A percentile compares a stretch with the other conserved stretches of the same genome.
Conservation (phyloP, 2,797 vertebrate genomes). For the Cottoperca gobio region DNA sequence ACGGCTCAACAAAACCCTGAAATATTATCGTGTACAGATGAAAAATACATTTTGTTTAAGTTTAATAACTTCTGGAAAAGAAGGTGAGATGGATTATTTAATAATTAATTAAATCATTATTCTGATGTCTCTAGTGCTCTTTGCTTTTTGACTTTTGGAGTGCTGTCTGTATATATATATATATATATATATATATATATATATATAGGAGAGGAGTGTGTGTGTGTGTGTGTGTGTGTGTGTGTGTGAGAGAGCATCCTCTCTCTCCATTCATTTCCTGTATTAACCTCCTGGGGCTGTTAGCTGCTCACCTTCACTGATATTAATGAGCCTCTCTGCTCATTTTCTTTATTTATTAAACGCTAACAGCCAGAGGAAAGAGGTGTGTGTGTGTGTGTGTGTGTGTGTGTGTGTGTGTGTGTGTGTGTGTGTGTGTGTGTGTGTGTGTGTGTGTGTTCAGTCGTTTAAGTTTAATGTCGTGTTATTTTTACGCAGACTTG, state of each 20-base stretch:
- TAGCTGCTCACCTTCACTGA: conserved; percentile 81
- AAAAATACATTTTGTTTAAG: background rate
- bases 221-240: conserved; percentile 4
- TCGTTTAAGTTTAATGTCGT: conserved; percentile 68
- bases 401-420: conserved; percentile 19
- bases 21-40: background rate
- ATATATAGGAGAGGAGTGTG: background rate
- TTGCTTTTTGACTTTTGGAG: no score
- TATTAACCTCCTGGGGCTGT: conserved; percentile 78
- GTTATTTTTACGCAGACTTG: conserved; percentile 58
- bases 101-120: background rate
- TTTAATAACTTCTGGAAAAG: background rate
- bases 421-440: conserved; percentile 39
- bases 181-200: no score
- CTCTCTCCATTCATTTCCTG: conserved; percentile 72
- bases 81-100: background rate
- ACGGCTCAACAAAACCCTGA: no score
- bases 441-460: no score
- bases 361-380: conserved; percentile 57
- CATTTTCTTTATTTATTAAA: conserved; percentile 78
- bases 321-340: conserved; percentile 80
- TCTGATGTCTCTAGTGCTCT: no score
- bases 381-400: conserved; percentile 26
- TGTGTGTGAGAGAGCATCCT: conserved; percentile 24
- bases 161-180: no score